Percentiles rank a stretch among this genome's conserved stretches.
Conservation (phyloP, 2,888 invertebrate genomes). For the Anorthoa munda region DNA sequence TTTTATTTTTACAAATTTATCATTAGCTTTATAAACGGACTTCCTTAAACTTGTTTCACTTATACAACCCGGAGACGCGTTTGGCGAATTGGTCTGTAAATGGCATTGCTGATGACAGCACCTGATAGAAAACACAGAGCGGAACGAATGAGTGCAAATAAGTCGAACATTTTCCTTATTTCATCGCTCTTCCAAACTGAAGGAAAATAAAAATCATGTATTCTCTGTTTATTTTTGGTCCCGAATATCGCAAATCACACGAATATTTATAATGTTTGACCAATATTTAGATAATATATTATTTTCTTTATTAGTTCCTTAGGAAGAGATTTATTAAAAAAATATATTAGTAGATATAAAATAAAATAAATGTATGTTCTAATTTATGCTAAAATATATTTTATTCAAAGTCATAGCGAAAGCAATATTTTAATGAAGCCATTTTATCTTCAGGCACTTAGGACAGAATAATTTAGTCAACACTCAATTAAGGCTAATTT, state of each 20-base stretch:
- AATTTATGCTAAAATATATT: neutral
- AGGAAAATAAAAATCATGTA: constrained; percentile 36
- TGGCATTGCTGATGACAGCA: constrained; percentile 8
- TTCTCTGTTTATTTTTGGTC: constrained; percentile 30
- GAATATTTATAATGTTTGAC: constrained; percentile 7
- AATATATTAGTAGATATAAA: neutral
- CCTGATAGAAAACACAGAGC: constrained; percentile 19
- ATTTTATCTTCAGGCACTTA: neutral
- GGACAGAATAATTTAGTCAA: neutral
- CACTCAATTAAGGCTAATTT: neutral
- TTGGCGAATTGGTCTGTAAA: constrained; percentile 20
- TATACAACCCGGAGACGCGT: neutral
- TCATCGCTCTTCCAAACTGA: constrained; percentile 23
- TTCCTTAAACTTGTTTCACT: neutral
- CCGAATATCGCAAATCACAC: neutral
- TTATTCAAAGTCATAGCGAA: neutral
- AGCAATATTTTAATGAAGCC: neutral
- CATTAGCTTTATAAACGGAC: neutral
- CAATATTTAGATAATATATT: neutral
- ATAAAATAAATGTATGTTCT: too few species aligned
- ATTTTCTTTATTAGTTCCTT: neutral
- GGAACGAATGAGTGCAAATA: constrained; percentile 18
- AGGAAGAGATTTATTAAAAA: neutral
- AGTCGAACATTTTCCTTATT: constrained; percentile 36
- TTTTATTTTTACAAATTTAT: neutral